Conservation (phyloP, 1,140 invertebrate species). For the Xylocopa sonorina region DNA sequence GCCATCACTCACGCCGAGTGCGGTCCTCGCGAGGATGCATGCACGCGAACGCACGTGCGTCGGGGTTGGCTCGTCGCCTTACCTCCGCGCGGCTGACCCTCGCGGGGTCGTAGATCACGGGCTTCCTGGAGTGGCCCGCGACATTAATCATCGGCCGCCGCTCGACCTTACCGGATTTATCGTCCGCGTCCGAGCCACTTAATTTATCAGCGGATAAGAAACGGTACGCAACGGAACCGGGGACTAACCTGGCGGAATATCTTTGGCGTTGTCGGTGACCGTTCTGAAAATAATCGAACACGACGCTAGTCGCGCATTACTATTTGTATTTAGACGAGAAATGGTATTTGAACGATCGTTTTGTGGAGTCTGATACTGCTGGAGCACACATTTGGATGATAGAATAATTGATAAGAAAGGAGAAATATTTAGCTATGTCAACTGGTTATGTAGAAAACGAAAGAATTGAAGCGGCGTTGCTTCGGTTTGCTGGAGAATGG, state of each 20-base stretch:
- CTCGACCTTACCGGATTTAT: conserved; percentile 71
- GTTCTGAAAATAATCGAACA: too few relatives aligned
- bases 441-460: too few relatives aligned
- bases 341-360: too few relatives aligned
- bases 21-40: conserved; percentile 34
- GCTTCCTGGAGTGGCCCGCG: conserved; percentile 67
- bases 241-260: conserved; percentile 8
- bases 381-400: too few relatives aligned
- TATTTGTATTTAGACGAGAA: too few relatives aligned
- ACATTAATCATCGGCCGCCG: conserved; percentile 69
- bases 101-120: conserved; percentile 70
- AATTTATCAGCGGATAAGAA: conserved; percentile 72
- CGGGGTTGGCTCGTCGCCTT: conserved; percentile 55
- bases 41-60: conserved; percentile 58
- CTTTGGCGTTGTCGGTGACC: not conserved
- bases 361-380: too few relatives aligned
- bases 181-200: conserved; percentile 67
- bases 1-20: conserved; percentile 24
- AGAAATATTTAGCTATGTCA: too few relatives aligned
- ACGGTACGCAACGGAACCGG: conserved; percentile 50
- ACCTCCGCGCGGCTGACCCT: conserved; percentile 58
- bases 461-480: too few relatives aligned
- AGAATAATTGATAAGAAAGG: too few relatives aligned
- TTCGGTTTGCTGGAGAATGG: too few relatives aligned
- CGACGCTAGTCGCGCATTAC: too few relatives aligned